These are phyloP conservation scores for Otocyon megalotis DNA, from an alignment of 2,113 vertebrate genomes.

Conservation along the genomic window DNA sequence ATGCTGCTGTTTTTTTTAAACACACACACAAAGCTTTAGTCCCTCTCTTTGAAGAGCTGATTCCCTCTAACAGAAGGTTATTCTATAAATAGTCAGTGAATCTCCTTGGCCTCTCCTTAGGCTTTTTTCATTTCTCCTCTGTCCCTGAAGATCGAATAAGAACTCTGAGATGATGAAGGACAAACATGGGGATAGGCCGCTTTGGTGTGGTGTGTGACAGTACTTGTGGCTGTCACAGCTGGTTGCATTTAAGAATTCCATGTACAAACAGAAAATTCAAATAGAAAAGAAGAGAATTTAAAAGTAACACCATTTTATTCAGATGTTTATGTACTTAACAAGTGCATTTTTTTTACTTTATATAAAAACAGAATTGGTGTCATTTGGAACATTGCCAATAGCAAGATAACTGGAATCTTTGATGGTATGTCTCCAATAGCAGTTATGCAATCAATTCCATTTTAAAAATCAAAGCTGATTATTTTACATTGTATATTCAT, in stretches of 20 bases:
- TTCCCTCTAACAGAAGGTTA: slow-evolving; percentile 62
- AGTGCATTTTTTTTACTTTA: background rate
- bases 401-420: background rate
- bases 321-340: slow-evolving; percentile 22
- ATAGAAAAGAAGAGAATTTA: background rate
- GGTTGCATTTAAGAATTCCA: background rate
- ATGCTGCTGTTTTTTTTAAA: background rate
- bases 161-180: slow-evolving; percentile 50
- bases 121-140: slow-evolving; percentile 38
- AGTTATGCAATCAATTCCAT: background rate
- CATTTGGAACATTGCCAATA: background rate
- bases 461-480: background rate
- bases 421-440: background rate
- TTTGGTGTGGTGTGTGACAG: background rate
- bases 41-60: slow-evolving; percentile 33
- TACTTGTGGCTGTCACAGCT: background rate
- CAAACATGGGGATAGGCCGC: background rate
- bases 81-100: slow-evolving; percentile 72
- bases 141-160: slow-evolving; percentile 42
- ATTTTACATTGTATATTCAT: slow-evolving; percentile 16
- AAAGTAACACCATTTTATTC: background rate
- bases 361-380: background rate
- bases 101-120: slow-evolving; percentile 74
- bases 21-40: background rate
- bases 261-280: background rate